These are phyloP conservation scores for Ranitomeya variabilis DNA, from an alignment of 2,113 vertebrate species.

Conservation along the genomic window DNA sequence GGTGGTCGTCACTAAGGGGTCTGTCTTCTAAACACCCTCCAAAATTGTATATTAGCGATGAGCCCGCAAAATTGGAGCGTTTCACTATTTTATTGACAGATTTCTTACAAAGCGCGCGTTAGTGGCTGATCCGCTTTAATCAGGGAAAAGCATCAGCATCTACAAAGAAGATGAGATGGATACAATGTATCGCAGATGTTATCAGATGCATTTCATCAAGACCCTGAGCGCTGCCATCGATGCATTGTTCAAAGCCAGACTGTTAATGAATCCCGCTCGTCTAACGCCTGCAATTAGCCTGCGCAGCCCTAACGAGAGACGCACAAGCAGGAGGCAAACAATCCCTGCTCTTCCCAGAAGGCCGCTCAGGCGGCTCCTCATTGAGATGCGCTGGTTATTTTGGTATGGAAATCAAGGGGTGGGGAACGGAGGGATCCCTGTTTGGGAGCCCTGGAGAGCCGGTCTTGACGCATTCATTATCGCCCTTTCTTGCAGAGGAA, in stretches of 20 bases:
- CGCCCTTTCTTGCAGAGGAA: constrained; percentile 3
- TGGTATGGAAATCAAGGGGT: neutral
- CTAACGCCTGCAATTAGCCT: neutral
- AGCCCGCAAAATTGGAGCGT: neutral
- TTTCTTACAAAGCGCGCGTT: neutral
- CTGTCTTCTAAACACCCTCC: no score
- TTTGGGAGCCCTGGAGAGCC: neutral
- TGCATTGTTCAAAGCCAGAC: neutral
- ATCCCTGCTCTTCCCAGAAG: neutral
- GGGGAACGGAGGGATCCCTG: neutral
- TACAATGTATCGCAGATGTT: neutral
- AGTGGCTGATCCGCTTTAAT: neutral
- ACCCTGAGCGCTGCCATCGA: neutral
- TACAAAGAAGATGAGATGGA: neutral
- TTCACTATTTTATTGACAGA: neutral
- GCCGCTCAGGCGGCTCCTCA: constrained; percentile 10
- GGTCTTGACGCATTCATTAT: neutral
- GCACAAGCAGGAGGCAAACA: constrained; percentile 3
- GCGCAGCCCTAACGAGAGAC: neutral
- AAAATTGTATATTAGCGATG: no score
- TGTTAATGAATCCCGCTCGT: constrained; percentile 16
- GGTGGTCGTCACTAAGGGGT: no score
- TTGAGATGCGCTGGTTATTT: constrained; percentile 26
- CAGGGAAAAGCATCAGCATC: neutral
- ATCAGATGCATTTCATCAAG: neutral